phyloP scores from a whole-genome alignment of 2,888 invertebrate species.

The Oeneis ivallda region DNA sequence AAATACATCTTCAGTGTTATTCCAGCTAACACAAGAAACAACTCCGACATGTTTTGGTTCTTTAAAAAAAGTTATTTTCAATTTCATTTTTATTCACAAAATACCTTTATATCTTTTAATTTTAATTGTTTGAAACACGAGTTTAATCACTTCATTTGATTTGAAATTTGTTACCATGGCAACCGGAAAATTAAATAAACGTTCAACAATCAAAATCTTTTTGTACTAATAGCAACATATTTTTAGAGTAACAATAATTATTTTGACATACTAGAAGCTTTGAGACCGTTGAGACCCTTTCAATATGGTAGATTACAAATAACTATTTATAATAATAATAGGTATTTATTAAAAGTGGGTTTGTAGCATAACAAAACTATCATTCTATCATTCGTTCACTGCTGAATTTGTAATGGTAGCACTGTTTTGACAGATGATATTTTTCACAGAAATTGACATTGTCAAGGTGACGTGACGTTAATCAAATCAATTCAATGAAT shows the following conservation, averaged over 20 bases:
- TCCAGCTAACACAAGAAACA: constrained; percentile 96
- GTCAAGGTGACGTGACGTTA: constrained; percentile 10
- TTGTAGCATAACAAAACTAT: no score
- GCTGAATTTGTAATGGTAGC: not conserved
- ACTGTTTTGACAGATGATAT: not conserved
- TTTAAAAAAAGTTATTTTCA: constrained; percentile 89
- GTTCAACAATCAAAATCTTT: not conserved
- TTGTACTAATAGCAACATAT: constrained; percentile 2
- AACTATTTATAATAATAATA: no score
- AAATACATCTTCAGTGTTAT: constrained; percentile 95
- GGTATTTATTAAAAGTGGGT: no score
- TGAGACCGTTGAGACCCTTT: no score
- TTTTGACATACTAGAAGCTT: no score
- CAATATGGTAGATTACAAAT: not conserved
- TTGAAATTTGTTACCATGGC: constrained; percentile 25
- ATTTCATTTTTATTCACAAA: constrained; percentile 83
- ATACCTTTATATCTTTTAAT: not conserved
- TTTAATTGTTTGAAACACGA: no score
- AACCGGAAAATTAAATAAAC: constrained; percentile 20
- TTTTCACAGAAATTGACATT: not conserved
- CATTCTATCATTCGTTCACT: constrained; percentile 21
- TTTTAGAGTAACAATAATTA: no score
- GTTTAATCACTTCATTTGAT: no score
- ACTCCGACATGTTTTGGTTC: constrained; percentile 88
- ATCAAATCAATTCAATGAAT: constrained; percentile 35